Evolutionary conservation across 2,113 vertebrate species (phyloP).

Genomic region (Stegostoma tigrinum): DNA sequence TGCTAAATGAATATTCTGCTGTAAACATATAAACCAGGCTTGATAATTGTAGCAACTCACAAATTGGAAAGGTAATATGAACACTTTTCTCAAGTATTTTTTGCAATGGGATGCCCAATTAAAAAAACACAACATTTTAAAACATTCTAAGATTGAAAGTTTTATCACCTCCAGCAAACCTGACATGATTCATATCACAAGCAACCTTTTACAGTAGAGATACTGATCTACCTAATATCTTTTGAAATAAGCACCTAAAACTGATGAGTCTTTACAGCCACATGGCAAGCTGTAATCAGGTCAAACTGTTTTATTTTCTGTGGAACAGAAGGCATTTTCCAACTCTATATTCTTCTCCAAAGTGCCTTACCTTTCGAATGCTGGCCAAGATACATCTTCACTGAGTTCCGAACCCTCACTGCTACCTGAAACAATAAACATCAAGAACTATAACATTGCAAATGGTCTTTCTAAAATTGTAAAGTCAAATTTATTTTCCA

Average conservation of each 20-base stretch:
- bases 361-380: constrained; percentile 85
- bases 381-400: constrained; percentile 95
- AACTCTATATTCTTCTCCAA: constrained; percentile 29
- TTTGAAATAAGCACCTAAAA: background rate
- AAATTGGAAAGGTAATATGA: background rate
- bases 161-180: background rate
- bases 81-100: background rate
- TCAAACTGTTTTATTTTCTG: background rate
- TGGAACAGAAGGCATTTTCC: constrained; percentile 44
- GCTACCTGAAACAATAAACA: constrained; percentile 69
- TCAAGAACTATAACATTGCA: background rate
- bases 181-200: background rate
- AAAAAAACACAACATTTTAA: background rate
- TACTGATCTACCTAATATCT: background rate
- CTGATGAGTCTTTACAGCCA: background rate
- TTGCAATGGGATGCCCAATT: background rate
- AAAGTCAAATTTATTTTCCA: background rate
- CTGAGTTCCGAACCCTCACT: constrained; percentile 97
- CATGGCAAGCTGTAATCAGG: background rate
- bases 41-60: background rate
- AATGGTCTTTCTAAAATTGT: background rate
- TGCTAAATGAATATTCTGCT: background rate
- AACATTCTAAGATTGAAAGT: background rate
- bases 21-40: background rate
- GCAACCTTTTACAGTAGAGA: background rate